Conservation (phyloP, 2,113 vertebrate species). For the Bos taurus region ARS-UCD2.0 NC_037349.1:18806501-18807000, state of each 20-base stretch:
- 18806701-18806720: neutral
- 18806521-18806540: neutral
- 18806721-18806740: neutral
- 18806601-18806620: neutral
- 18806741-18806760: neutral
- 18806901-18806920: neutral
- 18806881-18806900: neutral
- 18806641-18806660: neutral
- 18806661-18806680: neutral
- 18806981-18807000: neutral
- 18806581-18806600: neutral
- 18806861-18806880: neutral
- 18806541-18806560: neutral
- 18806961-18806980: neutral
- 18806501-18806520: neutral
- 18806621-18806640: neutral
- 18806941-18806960: neutral
- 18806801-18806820: neutral
- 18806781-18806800: neutral
- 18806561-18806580: neutral
- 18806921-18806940: neutral
- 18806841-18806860: neutral
- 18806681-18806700: neutral
- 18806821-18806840: neutral
- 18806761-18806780: neutral